Percentiles rank a stretch among this genome's conserved stretches.
Conservation (phyloP, 92 coral and sea anemone genomes). For the Anthopleura xanthogrammica region DNA sequence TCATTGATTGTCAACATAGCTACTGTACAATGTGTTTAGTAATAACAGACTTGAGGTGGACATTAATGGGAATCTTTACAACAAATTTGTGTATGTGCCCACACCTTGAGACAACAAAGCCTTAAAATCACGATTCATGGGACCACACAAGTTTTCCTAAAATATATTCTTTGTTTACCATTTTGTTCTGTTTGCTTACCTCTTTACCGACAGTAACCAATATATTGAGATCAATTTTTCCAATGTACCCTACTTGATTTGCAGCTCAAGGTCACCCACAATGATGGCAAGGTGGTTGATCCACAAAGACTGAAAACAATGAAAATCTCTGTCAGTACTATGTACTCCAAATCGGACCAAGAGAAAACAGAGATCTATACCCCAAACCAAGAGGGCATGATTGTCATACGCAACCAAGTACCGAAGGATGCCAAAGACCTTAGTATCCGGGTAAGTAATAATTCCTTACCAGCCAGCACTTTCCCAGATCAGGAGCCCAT, state of each 20-base stretch:
- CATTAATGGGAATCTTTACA: no score
- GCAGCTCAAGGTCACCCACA: slow-evolving; percentile 60
- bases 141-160: no score
- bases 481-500: not conserved
- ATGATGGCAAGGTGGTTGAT: slow-evolving; percentile 52
- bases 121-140: no score
- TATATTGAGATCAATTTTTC: not conserved
- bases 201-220: no score
- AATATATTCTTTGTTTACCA: no score
- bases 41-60: no score
- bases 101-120: no score
- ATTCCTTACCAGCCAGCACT: not conserved
- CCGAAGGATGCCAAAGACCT: slow-evolving; percentile 25
- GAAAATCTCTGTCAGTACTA: slow-evolving; percentile 53
- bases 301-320: slow-evolving; percentile 43
- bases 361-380: slow-evolving; percentile 38
- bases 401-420: slow-evolving; percentile 46
- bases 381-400: slow-evolving; percentile 55
- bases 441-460: slow-evolving; percentile 9
- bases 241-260: not conserved
- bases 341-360: slow-evolving; percentile 4
- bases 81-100: no score
- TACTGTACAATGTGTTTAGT: no score
- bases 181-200: no score
- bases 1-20: no score